Evolutionary conservation across 2,113 vertebrate genomes (phyloP), one percentile per base, ranked within the genome.

Genomic region (Neomonachus schauinslandi): DNA sequence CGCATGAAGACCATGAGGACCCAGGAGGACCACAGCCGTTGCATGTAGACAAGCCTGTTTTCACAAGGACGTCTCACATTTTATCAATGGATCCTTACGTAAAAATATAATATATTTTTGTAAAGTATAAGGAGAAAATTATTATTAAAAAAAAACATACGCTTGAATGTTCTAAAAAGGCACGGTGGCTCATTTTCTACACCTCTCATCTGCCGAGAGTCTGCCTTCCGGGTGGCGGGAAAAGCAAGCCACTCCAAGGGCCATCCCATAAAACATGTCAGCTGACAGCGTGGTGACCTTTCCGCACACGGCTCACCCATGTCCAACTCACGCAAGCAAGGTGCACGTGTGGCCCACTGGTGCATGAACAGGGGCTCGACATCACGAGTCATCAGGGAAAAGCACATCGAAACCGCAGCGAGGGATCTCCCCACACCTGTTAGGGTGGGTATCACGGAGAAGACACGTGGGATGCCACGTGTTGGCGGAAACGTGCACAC

Each of bases 281-380:
- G 92, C 46, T 46, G 15, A 0, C 0, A 57, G 3, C 33, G 0
- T 9, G 90, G 89, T 63, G 4, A 42, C 0, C 0, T 33, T 84
- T 87, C 85, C 57, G 63, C 33, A 19, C 33, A 94, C 74, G 88
- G 57, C 2, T 10, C 55, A 51, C 65, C 71, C 39, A 39, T 89
- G 93, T 96, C 84, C 31, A 14, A 42, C 0, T 0, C 96, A 71
- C 0, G 49, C 1, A 57, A 69, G 87, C 4, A 84, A n/a, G 36
- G 31, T 57, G 36, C 46, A 26, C 0, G 0, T 3, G 1, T 7
- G 9, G 24, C 65, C 5, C 4, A 36, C 1, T 0, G 5, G 21
- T 18, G 0, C 84, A 5, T 0, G 63, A 28, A 42, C 16, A 42
- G 24, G 10, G 18, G 36, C 10, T 84, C 57, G 0, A 7, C 3